Base-by-base conservation (phyloP, 23 tunicate species). In the Ascidia mentula region DNA sequence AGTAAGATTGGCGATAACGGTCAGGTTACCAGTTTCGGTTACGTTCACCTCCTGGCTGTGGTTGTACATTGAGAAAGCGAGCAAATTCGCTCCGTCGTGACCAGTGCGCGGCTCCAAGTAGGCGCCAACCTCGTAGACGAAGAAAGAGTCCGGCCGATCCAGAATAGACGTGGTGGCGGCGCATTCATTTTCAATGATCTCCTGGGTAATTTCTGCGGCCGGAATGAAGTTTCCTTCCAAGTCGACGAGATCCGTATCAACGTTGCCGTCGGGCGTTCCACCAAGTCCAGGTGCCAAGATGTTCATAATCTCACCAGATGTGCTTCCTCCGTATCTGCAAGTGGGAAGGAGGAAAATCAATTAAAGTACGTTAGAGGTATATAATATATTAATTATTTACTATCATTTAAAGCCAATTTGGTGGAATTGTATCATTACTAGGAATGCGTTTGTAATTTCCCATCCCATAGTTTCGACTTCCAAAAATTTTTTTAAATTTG, bases 221-320 rank as follows among this genome's bases (percentile, higher is more conserved):
- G 69, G 18, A 12, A 77, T 12, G 0, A 32, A 59, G 39, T 59
- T 33, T 32, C 71, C 72, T 8, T 77, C 59, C 31, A 34, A 6
- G 18, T 77, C 71, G 13, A 77, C 81, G 72, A 77, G 46, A 36
- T 77, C 81, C 0, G 69, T 77, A 37, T 77, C 59, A 0, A 32
- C 26, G n/a, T 77, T 36, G 38, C 39, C 70, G 45, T 77, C 81
- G 4, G 81, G 72, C 32, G 81, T 77, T 9, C 81, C 81, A 0
- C 72, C 70, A 0, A 77, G 36, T 5, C 81, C 70, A 28, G 59
- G 61, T 32, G 59, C 59, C 28, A 5, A 32, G 37, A 40, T 40
- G 59, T 42, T 42, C n/a, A 75, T 9, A 13, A 40, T 37, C 0
- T 40, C 40, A n/a, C 46, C 12, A 6, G 3, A 1, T 0, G 7